A percentile compares a stretch with the other conserved stretches of the same genome.
phyloP scores from a whole-genome alignment of 2,888 invertebrate species.

The Ophion ellenae region DNA sequence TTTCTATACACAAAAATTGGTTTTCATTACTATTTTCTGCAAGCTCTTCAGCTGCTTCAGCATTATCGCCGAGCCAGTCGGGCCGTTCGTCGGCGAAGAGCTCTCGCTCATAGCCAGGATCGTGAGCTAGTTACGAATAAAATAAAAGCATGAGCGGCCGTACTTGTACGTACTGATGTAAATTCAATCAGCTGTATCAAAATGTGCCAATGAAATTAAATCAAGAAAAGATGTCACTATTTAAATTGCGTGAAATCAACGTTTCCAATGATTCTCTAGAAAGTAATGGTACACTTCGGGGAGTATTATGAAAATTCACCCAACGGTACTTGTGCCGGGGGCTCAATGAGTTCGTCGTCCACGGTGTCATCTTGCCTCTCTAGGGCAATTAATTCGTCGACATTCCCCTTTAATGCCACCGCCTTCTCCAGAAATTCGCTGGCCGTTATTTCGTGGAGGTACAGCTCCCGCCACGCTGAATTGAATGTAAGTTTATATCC shows the following conservation, averaged over 20 bases:
- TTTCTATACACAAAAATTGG: background rate
- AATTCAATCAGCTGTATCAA: conserved; percentile 1
- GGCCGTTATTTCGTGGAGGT: background rate
- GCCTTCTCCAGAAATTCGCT: conserved; percentile 12
- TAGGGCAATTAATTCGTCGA: background rate
- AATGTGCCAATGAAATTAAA: no score
- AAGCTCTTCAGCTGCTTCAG: conserved; percentile 1
- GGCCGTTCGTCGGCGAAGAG: conserved; percentile 30
- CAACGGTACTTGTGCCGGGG: background rate
- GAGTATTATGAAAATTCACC: background rate
- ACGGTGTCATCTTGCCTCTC: background rate
- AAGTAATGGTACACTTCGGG: background rate
- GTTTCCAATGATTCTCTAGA: background rate
- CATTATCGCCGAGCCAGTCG: conserved; percentile 24
- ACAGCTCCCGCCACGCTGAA: conserved; percentile 22
- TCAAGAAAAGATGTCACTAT: no score
- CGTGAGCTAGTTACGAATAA: background rate
- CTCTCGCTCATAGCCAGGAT: conserved; percentile 33
- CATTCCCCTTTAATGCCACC: background rate
- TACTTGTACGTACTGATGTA: background rate
- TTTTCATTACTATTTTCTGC: conserved; percentile 4
- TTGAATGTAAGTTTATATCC: background rate
- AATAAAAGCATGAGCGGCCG: background rate
- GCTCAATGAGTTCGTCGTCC: background rate
- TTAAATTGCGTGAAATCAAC: background rate